Evolutionary conservation across 2,888 invertebrate species (phyloP), one percentile per base, ranked within the genome.

Genomic region (Phengaris alcon): DNA sequence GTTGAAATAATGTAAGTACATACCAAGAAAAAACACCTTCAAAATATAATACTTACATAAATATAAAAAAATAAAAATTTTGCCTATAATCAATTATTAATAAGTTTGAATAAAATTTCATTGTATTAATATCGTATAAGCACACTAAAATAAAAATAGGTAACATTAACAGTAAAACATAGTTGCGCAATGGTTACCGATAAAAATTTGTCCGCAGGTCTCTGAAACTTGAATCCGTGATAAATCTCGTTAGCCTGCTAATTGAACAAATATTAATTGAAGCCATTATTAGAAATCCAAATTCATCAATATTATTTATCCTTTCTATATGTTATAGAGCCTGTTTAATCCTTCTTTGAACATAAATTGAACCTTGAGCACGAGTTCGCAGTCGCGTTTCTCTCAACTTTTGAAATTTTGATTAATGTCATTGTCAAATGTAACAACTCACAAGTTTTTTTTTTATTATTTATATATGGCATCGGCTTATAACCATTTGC

Each of bases 171-270:
- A 84, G 85, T 86, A 83, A 77, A 78, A 78, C 74, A 81, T 78
- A 81, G 85, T 93, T 93, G 93, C 93, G 93, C 93, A 93, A 93
- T 85, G 77, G 73, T 88, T 90, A 94, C 95, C 94, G 93, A 85
- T 88, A 88, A 64, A 91, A 78, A 84, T 88, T 90, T 22, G 85
- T 85, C 77, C 90, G 88, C 77, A 91, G 82, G 75, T 86, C 88
- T 80, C 89, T 87, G 78, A 91, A 83, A 74, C 94, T 88, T 48
- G 90, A 90, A 78, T 94, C 94, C 76, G 93, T 87, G 44, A 94
- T 81, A 77, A 92, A 88, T 87, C 89, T 93, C 35, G 90, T 88
- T 76, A 95, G 84, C 86, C 90, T 90, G 73, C 93, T 87, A 77
- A 93, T 84, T 78, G 91, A 88, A 88, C 92, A 94, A 82, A 91